Conservation (phyloP, 2,797 vertebrate genomes). For the Ctenopoma multispine region DNA sequence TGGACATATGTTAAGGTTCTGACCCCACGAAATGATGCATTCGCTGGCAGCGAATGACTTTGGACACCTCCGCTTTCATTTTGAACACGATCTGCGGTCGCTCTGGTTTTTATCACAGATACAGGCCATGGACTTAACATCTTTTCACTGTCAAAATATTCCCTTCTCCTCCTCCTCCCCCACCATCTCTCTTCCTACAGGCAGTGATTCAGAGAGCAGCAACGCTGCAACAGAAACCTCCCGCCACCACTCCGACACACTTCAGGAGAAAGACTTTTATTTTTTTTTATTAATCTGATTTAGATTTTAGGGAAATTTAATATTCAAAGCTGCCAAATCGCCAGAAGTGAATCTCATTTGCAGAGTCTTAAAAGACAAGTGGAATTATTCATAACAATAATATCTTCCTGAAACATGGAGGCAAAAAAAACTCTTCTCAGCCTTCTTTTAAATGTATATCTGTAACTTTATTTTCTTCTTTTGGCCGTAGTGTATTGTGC, state of each 20-base stretch:
- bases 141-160: conserved; percentile 39
- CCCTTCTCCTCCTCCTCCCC: conserved; percentile 36
- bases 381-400: conserved; percentile 13
- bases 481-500: neutral
- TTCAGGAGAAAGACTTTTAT: conserved; percentile 7
- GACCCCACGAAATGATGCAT: neutral
- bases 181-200: conserved; percentile 49
- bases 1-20: neutral
- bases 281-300: conserved; percentile 10
- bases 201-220: conserved; percentile 62
- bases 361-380: conserved; percentile 1
- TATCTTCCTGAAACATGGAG: neutral
- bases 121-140: conserved; percentile 1
- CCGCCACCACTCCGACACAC: conserved; percentile 11
- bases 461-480: neutral
- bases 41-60: neutral
- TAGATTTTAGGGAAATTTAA: conserved; percentile 1
- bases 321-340: conserved; percentile 15
- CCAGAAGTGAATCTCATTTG: conserved; percentile 12
- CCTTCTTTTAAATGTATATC: neutral
- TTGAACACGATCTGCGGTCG: neutral
- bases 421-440: neutral
- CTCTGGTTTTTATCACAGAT: neutral
- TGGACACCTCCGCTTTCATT: neutral
- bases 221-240: conserved; percentile 25